Evolutionary conservation across 2,888 invertebrate genomes (phyloP).

Genomic region (Micropterix aruncella): DNA sequence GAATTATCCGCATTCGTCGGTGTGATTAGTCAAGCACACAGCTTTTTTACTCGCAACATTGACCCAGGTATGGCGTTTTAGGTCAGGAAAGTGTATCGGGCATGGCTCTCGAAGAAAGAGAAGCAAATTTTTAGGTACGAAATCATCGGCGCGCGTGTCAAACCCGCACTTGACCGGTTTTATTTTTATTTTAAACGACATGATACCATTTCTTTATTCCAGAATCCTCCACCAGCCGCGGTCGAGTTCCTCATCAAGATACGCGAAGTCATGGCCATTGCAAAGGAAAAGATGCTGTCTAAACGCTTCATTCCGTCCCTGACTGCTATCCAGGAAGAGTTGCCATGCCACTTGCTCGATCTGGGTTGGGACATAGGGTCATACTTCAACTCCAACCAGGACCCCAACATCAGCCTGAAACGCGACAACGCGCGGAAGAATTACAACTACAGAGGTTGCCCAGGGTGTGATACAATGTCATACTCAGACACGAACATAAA

Average conservation of each 20-base stretch:
- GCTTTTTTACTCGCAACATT: no score
- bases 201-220: conserved; percentile 25
- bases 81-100: no score
- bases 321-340: conserved; percentile 70
- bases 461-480: conserved; percentile 41
- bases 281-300: conserved; percentile 74
- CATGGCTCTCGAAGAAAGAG: no score
- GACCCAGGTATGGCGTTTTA: no score
- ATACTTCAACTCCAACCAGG: conserved; percentile 34
- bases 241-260: conserved; percentile 80
- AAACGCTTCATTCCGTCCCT: conserved; percentile 69
- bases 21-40: no score
- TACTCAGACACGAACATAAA: conserved; percentile 20
- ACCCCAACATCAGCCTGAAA: conserved; percentile 44
- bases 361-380: conserved; percentile 35
- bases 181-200: no score
- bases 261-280: conserved; percentile 77
- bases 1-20: no score
- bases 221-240: conserved; percentile 85
- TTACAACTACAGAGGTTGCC: conserved; percentile 48
- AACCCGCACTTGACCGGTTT: no score
- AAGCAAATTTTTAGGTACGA: no score
- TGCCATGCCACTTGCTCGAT: conserved; percentile 33
- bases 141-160: no score
- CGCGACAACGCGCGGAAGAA: conserved; percentile 45